A percentile compares a stretch with the other conserved stretches of the same genome.
phyloP scores from a whole-genome alignment of 2,888 invertebrate genomes.

The Nomada ferruginata region DNA sequence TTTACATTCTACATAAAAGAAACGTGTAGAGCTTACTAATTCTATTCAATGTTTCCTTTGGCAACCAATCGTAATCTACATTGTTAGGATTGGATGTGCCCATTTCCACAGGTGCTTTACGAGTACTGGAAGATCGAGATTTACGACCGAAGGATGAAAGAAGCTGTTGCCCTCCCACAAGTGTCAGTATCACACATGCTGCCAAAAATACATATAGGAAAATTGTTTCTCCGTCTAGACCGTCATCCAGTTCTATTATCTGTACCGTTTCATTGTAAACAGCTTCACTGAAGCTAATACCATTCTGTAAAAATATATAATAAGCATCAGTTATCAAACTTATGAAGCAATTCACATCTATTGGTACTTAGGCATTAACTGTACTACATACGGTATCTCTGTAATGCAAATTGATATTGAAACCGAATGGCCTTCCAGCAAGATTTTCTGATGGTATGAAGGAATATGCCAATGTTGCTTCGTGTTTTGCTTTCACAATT shows the following conservation, averaged over 20 bases:
- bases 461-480: conserved; percentile 97
- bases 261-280: conserved; percentile 99
- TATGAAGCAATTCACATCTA: conserved; percentile 4
- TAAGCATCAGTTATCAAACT: conserved; percentile 19
- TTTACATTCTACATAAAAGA: neutral
- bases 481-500: conserved; percentile 94
- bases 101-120: conserved; percentile 91
- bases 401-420: conserved; percentile 96
- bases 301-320: conserved; percentile 85
- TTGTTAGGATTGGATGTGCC: conserved; percentile 95
- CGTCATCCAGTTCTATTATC: conserved; percentile 98
- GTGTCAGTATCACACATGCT: conserved; percentile 93
- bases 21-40: conserved; percentile 88
- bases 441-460: conserved; percentile 98
- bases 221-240: conserved; percentile 98
- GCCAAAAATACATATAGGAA: conserved; percentile 98
- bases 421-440: conserved; percentile 97
- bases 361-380: conserved; percentile 5
- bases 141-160: conserved; percentile 93
- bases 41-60: conserved; percentile 93
- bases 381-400: conserved; percentile 87
- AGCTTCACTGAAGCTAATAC: conserved; percentile 91
- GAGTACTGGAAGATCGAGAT: conserved; percentile 86
- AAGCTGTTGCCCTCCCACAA: conserved; percentile 95
- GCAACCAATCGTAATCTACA: conserved; percentile 99